phyloP scores from a whole-genome alignment of 2,113 vertebrate genomes.

The Hydrochoerus hydrochaeris region DNA sequence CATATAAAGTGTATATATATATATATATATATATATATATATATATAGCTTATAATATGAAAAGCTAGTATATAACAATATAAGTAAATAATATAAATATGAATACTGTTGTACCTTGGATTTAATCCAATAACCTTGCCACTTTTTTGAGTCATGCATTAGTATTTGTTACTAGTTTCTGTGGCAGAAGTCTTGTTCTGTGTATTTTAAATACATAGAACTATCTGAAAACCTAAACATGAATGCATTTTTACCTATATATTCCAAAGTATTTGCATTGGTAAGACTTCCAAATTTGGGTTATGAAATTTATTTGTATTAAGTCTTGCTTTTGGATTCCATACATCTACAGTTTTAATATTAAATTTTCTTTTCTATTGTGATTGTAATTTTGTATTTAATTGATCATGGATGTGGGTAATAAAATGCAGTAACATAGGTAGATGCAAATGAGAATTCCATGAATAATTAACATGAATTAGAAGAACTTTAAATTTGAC shows the following conservation, averaged over 20 bases:
- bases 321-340: not conserved
- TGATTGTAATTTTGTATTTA: not conserved
- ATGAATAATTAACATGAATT: not conserved
- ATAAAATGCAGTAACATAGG: not conserved
- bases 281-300: not conserved
- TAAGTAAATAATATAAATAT: not conserved
- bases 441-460: not conserved
- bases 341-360: not conserved
- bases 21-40: too few relatives aligned
- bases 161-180: not conserved
- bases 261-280: not conserved
- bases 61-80: not conserved
- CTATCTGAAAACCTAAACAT: not conserved
- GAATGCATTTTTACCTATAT: not conserved
- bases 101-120: not conserved
- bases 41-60: not conserved
- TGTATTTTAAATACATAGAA: not conserved
- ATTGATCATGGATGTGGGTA: not conserved
- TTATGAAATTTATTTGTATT: not conserved
- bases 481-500: not conserved
- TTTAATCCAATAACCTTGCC: not conserved
- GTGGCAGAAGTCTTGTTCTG: not conserved
- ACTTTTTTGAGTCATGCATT: not conserved
- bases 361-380: not conserved
- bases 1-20: not conserved